Conservation (phyloP, 2,113 vertebrate genomes). For the Neomonachus schauinslandi region DNA sequence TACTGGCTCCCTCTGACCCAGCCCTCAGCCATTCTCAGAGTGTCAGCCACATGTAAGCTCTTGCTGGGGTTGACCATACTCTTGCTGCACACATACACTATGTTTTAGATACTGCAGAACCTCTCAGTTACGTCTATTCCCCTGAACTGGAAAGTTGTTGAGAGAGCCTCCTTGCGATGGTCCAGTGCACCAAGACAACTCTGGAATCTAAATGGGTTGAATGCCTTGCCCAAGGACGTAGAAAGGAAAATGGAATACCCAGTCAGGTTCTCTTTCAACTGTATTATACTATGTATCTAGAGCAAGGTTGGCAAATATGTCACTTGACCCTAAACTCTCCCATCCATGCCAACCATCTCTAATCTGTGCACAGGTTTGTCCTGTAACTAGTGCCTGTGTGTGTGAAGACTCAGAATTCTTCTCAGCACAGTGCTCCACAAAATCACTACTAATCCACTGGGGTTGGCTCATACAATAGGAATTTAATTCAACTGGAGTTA, state of each 20-base stretch:
- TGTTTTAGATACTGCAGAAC: not conserved
- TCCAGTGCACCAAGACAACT: not conserved
- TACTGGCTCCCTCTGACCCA: not conserved
- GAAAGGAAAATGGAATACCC: not conserved
- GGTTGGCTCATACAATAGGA: not conserved
- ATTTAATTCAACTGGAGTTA: conserved; percentile 5
- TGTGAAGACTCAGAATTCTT: not conserved
- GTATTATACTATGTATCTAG: not conserved
- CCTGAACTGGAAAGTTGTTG: not conserved
- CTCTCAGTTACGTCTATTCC: not conserved
- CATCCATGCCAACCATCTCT: not conserved
- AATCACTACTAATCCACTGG: not conserved
- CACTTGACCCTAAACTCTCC: not conserved
- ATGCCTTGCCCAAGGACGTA: not conserved
- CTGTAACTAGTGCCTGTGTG: not conserved
- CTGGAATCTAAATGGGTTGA: not conserved
- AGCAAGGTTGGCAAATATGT: not conserved
- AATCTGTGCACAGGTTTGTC: not conserved
- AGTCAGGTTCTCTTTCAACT: not conserved
- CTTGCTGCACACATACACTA: not conserved
- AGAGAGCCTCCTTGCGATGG: not conserved
- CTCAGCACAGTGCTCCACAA: not conserved
- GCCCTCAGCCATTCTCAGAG: not conserved
- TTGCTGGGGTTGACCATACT: not conserved
- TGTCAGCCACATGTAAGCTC: not conserved